A percentile compares a stretch with the other conserved stretches of the same genome.
Evolutionary conservation across 2,113 vertebrate genomes (phyloP).

Genomic region (Erythrocercus mccallii): DNA sequence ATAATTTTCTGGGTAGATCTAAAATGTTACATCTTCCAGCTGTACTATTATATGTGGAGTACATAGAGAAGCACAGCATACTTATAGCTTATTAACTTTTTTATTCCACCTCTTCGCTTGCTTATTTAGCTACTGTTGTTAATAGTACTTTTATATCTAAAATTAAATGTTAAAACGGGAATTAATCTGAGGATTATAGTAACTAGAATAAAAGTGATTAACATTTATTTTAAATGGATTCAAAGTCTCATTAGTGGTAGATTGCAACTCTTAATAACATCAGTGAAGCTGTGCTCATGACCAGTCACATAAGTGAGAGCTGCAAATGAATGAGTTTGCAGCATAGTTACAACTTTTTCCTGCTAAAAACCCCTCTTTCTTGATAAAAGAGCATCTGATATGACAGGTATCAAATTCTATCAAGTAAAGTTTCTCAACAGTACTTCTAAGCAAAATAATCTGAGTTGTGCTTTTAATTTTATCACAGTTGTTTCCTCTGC

Average conservation of each 20-base stretch:
- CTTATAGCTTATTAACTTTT: neutral
- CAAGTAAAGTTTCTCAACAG: neutral
- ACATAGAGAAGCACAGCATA: neutral
- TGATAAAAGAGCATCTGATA: neutral
- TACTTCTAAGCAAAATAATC: slow-evolving; percentile 9
- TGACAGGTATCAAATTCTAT: neutral
- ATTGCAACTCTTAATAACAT: neutral
- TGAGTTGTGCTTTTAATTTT: slow-evolving; percentile 44
- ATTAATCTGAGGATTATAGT: neutral
- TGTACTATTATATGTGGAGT: neutral
- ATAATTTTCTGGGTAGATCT: neutral
- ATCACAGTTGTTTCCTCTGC: slow-evolving; percentile 79
- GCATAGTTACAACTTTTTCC: neutral
- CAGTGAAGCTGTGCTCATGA: neutral
- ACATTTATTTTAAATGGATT: neutral
- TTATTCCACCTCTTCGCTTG: neutral
- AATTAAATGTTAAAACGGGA: neutral
- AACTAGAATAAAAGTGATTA: neutral
- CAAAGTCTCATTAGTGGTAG: neutral
- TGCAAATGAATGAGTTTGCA: neutral
- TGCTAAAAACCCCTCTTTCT: neutral
- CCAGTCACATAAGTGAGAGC: neutral
- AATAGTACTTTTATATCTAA: neutral
- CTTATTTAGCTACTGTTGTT: neutral
- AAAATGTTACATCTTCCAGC: neutral